Evolutionary conservation across 2,797 vertebrate species (phyloP), one percentile per base, ranked within the genome.

Genomic region (Cynodonichthys magdalenae): DNA sequence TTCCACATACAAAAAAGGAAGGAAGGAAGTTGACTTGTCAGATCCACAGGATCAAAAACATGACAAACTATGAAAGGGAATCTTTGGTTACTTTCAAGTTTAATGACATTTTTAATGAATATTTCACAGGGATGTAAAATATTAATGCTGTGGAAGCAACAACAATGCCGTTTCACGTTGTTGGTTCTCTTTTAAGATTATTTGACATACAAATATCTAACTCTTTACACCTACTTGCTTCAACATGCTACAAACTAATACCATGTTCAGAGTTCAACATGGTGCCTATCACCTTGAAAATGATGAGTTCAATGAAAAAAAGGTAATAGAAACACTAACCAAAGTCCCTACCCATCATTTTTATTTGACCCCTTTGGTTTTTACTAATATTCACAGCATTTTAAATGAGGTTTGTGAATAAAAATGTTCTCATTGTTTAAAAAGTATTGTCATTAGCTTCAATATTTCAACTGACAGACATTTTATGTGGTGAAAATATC

Each of bases 31-130:
- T 24, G 0, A 6, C 6, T 31, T 41, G 31, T 66, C 42, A 63
- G 36, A 46, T 51, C 29, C 6, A 11, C 39, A 73, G 39, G 55
- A 55, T 74, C n/a, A 17, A 58, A 3, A 34, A 34, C 41, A 44
- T 0, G 0, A 44, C 29, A 68, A 53, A 15, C 15, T 20, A 0
- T 60, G 44, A 15, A 17, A 3, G 3, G 27, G 3, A 34, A 24
- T 48, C 14, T 59, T 60, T 55, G 24, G 9, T 46, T 56, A 56
- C 17, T 72, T 74, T 29, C 41, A 58, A 71, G 52, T 67, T 62
- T 52, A 59, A 67, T 48, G 19, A 18, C 42, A 9, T 11, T 31
- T 31, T 31, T 31, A 6, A 31, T 56, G 11, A 12, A 57, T 62
- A 42, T 59, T 58, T 34, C 19, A 71, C 41, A 47, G 20, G 36